phyloP scores from a whole-genome alignment of 2,888 invertebrate species.

The Cephalotes varians region DNA sequence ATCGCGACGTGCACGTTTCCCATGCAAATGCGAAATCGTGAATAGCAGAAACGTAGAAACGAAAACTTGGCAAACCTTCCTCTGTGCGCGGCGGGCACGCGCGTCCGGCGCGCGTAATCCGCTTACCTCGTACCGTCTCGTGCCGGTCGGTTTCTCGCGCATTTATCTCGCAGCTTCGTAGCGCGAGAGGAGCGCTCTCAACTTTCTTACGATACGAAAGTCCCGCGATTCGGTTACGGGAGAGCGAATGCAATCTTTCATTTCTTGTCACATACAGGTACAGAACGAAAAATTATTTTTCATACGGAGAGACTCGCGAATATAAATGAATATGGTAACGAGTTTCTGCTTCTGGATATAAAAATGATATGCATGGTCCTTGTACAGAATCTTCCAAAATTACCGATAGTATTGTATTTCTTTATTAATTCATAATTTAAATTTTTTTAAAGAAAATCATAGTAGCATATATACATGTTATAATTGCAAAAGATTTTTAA shows the following conservation, averaged over 20 bases:
- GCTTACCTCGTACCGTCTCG: conserved; percentile 23
- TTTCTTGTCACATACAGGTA: conserved; percentile 10
- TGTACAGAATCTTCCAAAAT: background rate
- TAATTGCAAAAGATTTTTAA: background rate
- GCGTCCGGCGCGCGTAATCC: conserved; percentile 10
- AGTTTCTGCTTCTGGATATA: background rate
- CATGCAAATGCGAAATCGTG: conserved; percentile 35
- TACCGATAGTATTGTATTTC: background rate
- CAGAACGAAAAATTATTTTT: conserved; percentile 14
- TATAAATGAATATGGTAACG: background rate
- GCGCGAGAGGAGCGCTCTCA: conserved; percentile 17
- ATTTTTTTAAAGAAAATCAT: background rate
- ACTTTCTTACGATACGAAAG: conserved; percentile 19
- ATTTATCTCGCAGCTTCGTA: conserved; percentile 32
- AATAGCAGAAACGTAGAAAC: background rate
- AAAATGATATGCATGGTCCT: background rate
- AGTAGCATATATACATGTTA: background rate
- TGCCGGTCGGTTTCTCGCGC: background rate
- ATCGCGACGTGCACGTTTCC: conserved; percentile 16
- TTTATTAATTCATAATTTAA: background rate
- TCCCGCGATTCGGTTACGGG: conserved; percentile 9
- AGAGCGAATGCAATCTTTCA: conserved; percentile 14
- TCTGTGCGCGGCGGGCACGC: conserved; percentile 1
- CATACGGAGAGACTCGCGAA: background rate
- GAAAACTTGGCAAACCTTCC: conserved; percentile 13